Evolutionary conservation across 2,113 vertebrate species (phyloP), one percentile per base, ranked within the genome.

Genomic region (Anhinga rufa): DNA sequence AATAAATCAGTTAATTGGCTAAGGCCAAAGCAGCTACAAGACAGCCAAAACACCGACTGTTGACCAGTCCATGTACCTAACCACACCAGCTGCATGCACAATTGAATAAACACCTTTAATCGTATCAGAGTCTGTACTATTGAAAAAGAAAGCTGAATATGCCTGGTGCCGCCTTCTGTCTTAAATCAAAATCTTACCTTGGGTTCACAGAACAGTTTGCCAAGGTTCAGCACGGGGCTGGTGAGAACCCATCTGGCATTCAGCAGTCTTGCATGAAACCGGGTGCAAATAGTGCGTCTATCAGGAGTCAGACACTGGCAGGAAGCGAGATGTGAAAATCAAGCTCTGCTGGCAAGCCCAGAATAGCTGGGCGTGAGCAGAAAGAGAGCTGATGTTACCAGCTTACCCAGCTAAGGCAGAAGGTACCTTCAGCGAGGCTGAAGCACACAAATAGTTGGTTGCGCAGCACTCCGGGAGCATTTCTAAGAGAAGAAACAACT

Each of bases 11-110:
- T 4, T 25, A 48, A 12, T 15, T 80, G 44, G 58, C 57, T 26
- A 15, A 7, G 48, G 38, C 52, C 91, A 38, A 49, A 38, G 60
- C 82, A 84, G 70, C 57, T 14, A 61, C 3, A 66, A 74, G 46
- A 10, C 0, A 79, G 78, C 57, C 80, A 76, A 28, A 64, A 40
- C 51, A 60, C 5, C 0, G 4, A 25, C 28, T 28, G 22, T 12
- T 93, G 16, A 10, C 32, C 32, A 34, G 55, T n/a, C 60, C 60
- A 1, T 2, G 34, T 16, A 31, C 55, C 5, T 32, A 74, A 69
- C 3, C 38, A 9, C 44, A n/a, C 14, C 81, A 62, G 57, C 66
- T 64, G 61, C 13, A 10, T 11, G 25, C 46, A 60, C 46, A 40
- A 10, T 5, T 12, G 26, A 11, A 12, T 7, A 9, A 44, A 16